These are phyloP conservation scores for Petrocephalus sullivani DNA, from an alignment of 2,797 vertebrate species.

Conservation along the genomic window DNA sequence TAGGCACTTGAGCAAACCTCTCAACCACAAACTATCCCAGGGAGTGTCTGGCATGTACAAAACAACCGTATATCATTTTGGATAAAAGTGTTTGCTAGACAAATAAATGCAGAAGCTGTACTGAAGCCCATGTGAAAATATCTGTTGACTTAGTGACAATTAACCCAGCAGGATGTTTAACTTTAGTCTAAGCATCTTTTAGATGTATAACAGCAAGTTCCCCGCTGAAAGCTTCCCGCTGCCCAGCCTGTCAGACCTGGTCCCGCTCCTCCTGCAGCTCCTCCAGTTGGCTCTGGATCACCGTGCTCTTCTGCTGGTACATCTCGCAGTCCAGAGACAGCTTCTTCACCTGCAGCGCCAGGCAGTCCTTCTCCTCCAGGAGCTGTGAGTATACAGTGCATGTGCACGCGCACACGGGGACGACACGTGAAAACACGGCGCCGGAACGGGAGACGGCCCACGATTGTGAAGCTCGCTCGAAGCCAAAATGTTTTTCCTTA, in stretches of 20 bases:
- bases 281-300: slow-evolving; percentile 68
- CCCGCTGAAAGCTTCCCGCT: neutral
- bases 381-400: slow-evolving; percentile 49
- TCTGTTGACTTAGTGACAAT: neutral
- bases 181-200: neutral
- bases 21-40: neutral
- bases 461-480: neutral
- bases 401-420: neutral
- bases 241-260: slow-evolving; percentile 55
- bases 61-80: neutral
- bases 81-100: neutral
- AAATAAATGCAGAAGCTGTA: neutral
- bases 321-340: slow-evolving; percentile 71
- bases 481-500: neutral
- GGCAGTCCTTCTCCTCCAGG: slow-evolving; percentile 69
- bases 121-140: neutral
- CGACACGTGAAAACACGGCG: neutral
- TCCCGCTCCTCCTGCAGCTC: slow-evolving; percentile 79
- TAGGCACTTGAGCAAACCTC: neutral
- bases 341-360: slow-evolving; percentile 67
- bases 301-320: slow-evolving; percentile 66
- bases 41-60: neutral
- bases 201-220: neutral
- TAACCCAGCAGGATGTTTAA: neutral
- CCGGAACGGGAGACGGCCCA: neutral